Base-by-base conservation (phyloP, 2,888 invertebrate genomes). In the Tinea pellionella region DNA sequence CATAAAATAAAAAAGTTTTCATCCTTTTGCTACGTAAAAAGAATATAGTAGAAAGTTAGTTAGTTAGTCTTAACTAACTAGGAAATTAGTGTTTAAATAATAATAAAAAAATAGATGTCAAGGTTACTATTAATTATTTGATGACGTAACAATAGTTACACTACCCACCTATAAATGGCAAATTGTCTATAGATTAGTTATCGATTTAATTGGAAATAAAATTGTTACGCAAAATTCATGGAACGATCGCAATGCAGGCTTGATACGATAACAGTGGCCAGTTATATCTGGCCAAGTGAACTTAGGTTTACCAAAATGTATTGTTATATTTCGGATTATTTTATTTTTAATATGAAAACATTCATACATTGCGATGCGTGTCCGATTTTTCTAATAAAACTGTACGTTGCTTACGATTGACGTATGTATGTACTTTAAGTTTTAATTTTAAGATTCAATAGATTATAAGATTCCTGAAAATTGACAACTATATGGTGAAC, bases 201-300 rank as follows among this genome's bases (percentile, higher is more conserved):
- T 47, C 47, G 13, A 15, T 47, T 47, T 47, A 47, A 47, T 47
- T 47, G 47, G 47, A 15, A 15, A 47, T 47, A 47, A 47, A 47
- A 47, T 47, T 47, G 47, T 47, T 47, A 47, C 47, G 47, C 47
- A 47, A 47, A 47, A 47, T 47, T 47, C 47, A 47, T 16, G 13
- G 16, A 47, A 47, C 15, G 47, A 47, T 47, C 47, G 47, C 47
- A 47, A 47, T 47, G 47, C 16, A 16, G 15, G 47, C 47, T 47
- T 16, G 47, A 47, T 16, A 47, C 47, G 47, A 47, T 47, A 47
- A 47, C 47, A 15, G 15, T 15, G n/a, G n/a, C n/a, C n/a, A n/a
- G 16, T 16, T 47, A 16, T 47, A 47, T n/a, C 47, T 15, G 47
- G 47, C 15, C 47, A 15, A 15, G 1, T 41, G 13, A 41, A 12